Evolutionary conservation across 1,140 invertebrate genomes (phyloP).

Genomic region (Vanessa tameamea): DNA sequence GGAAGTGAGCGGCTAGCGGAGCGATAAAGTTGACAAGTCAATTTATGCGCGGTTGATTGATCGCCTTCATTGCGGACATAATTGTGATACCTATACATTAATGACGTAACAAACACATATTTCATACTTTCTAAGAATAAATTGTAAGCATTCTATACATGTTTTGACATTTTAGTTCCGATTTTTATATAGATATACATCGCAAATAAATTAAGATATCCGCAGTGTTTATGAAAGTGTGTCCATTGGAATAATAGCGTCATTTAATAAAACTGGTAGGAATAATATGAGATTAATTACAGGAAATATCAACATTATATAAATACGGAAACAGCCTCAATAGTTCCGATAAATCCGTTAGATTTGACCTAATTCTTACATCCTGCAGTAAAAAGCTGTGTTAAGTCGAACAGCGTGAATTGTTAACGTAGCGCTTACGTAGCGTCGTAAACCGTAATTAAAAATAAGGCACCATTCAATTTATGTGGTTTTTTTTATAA

Average conservation of each 20-base stretch:
- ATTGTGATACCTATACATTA: slow-evolving; percentile 23
- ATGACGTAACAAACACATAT: slow-evolving; percentile 8
- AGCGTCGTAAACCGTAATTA: no score
- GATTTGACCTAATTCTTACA: not conserved
- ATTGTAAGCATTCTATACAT: not conserved
- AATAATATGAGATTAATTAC: not conserved
- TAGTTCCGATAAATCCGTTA: slow-evolving; percentile 12
- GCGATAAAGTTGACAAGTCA: slow-evolving; percentile 38
- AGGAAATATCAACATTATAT: slow-evolving; percentile 8
- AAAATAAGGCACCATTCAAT: no score
- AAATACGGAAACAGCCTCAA: slow-evolving; percentile 13
- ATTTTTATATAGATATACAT: not conserved
- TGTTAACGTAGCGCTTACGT: no score
- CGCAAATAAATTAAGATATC: not conserved
- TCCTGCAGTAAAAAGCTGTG: not conserved
- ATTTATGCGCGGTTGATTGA: slow-evolving; percentile 34
- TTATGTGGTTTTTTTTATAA: no score
- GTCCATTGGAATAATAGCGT: not conserved
- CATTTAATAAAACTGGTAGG: not conserved
- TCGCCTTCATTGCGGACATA: slow-evolving; percentile 24
- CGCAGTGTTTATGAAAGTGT: not conserved
- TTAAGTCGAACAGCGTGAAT: not conserved
- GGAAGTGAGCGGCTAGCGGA: slow-evolving; percentile 30
- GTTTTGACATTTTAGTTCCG: not conserved
- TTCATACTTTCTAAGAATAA: slow-evolving; percentile 18